Conservation (phyloP, 2,797 vertebrate species). For the Pantherophis vulpinus region DNA sequence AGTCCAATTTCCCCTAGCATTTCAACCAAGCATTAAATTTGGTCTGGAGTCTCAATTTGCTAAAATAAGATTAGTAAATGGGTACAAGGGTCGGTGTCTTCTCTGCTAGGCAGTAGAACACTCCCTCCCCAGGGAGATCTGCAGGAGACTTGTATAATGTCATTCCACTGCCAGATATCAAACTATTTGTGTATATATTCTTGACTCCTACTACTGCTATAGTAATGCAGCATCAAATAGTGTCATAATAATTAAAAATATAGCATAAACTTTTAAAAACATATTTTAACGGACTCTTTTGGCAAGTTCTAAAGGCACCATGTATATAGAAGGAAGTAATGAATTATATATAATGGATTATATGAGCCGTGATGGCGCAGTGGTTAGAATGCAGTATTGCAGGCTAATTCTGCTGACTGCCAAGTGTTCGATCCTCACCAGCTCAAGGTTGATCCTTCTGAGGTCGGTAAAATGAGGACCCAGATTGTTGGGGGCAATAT, state of each 20-base stretch:
- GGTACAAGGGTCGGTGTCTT: neutral
- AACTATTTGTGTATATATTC: neutral
- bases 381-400: too few relatives aligned
- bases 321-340: neutral
- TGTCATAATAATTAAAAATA: neutral
- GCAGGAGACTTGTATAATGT: neutral
- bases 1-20: neutral
- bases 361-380: too few relatives aligned
- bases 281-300: neutral
- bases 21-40: conserved; percentile 10
- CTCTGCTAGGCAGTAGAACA: neutral
- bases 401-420: too few relatives aligned
- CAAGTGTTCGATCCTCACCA: too few relatives aligned
- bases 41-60: neutral
- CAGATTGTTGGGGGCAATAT: too few relatives aligned
- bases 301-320: neutral
- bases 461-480: too few relatives aligned
- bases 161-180: neutral
- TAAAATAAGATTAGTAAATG: neutral
- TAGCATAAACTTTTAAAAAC: neutral
- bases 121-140: neutral
- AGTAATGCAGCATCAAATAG: neutral
- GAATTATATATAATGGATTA: neutral
- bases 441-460: too few relatives aligned
- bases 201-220: neutral